Evolutionary conservation across 2,888 invertebrate genomes (phyloP).

Genomic region (Iphiclides podalirius): DNA sequence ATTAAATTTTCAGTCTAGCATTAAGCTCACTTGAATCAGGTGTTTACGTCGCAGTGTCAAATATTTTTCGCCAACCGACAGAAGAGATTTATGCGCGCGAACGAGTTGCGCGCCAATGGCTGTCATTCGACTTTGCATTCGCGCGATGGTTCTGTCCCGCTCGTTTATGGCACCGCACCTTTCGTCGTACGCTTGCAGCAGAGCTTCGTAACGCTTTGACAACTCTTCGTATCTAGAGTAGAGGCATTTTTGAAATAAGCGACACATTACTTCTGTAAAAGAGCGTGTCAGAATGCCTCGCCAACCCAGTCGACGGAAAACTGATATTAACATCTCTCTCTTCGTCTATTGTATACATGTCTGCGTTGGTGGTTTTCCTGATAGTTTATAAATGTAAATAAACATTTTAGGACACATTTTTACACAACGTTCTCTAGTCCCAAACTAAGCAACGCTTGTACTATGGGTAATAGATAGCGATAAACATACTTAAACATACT

Average conservation of each 20-base stretch:
- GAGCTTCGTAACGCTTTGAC: conserved; percentile 54
- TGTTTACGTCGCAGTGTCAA: conserved; percentile 49
- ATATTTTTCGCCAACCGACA: conserved; percentile 61
- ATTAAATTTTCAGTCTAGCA: too few relatives aligned
- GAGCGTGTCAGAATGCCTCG: too few relatives aligned
- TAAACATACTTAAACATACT: too few relatives aligned
- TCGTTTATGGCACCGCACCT: conserved; percentile 40
- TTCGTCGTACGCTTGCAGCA: conserved; percentile 53
- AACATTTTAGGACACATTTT: too few relatives aligned
- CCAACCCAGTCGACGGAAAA: too few relatives aligned
- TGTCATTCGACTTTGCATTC: conserved; percentile 38
- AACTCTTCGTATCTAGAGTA: conserved; percentile 60
- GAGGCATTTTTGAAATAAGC: not conserved
- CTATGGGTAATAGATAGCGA: too few relatives aligned
- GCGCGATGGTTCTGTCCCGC: conserved; percentile 42
- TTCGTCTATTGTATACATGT: too few relatives aligned
- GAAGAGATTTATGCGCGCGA: conserved; percentile 48
- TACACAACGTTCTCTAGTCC: too few relatives aligned
- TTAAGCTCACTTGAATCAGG: conserved; percentile 40
- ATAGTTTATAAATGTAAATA: too few relatives aligned
- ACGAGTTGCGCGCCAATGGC: conserved; percentile 44
- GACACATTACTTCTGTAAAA: not conserved
- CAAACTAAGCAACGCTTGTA: too few relatives aligned
- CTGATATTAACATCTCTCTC: too few relatives aligned
- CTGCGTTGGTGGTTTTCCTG: too few relatives aligned